Percentiles rank a stretch among this genome's conserved stretches.
Conservation (phyloP, 2,797 vertebrate species). For the Spinus pinus region DNA sequence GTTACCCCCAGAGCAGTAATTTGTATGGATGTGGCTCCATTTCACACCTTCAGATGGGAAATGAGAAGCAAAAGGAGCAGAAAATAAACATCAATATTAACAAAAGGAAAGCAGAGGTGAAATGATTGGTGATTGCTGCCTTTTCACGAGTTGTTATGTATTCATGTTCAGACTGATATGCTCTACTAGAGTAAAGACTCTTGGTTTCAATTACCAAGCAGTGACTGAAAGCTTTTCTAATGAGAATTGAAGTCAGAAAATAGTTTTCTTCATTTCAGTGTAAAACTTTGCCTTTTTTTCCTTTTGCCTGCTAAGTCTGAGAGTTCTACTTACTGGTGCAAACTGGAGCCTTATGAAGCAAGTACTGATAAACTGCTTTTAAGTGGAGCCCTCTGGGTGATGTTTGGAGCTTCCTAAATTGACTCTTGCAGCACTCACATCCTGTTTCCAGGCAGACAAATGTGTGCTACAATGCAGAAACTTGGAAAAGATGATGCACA, state of each 20-base stretch:
- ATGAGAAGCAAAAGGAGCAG: slow-evolving; percentile 12
- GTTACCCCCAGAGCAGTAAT: not conserved
- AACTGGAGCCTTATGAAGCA: not conserved
- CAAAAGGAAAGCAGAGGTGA: slow-evolving; percentile 5
- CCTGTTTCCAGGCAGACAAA: not conserved
- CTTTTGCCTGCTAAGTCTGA: not conserved
- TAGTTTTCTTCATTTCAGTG: not conserved
- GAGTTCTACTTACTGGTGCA: not conserved
- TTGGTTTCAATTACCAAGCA: not conserved
- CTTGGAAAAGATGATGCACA: not conserved
- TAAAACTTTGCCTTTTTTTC: not conserved
- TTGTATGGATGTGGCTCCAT: not conserved
- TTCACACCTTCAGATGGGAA: not conserved
- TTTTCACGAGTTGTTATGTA: not conserved
- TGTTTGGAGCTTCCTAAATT: not conserved
- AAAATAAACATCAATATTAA: slow-evolving; percentile 40
- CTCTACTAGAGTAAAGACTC: not conserved
- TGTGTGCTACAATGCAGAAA: not conserved
- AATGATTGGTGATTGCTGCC: not conserved
- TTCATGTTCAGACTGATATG: not conserved
- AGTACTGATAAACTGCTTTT: not conserved
- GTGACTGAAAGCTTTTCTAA: not conserved
- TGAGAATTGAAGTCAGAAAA: not conserved
- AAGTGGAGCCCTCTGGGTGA: not conserved
- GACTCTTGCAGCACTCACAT: not conserved